Base-by-base conservation (phyloP, 2,888 invertebrate species). In the Apodemia zela region DNA sequence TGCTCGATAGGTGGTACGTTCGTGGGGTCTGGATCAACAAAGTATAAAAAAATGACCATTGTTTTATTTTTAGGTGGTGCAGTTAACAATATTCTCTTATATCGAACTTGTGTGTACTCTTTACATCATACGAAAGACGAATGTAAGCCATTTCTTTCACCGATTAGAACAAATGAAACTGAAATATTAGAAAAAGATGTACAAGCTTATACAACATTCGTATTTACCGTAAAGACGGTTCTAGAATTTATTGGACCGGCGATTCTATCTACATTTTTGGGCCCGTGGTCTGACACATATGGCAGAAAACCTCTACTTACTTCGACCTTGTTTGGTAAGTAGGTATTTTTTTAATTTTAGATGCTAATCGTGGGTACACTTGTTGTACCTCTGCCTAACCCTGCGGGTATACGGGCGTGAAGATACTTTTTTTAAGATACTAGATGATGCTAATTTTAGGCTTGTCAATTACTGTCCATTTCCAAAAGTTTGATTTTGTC, bases 201-300 rank as follows among this genome's bases (percentile, higher is more conserved):
- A 0, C 95, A 97, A 77, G 93, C 93, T 0, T 92, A 93, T 74
- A 93, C 94, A 3, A 93, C 94, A 10, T 82, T 93, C 66, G 93
- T 96, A 60, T 76, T 93, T 7, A 95, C 95, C 82, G 88, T 92
- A 0, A 93, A 92, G 69, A 91, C 93, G 2, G 77, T 96, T 1
- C 79, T 96, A 33, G 94, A 95, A 70, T 93, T 94, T 59, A 81
- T 95, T 51, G 87, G 94, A 62, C 95, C 96, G 0, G 94, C 95
- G 0, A 73, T 95, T 60, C 78, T 95, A 11, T 94, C 95, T 57
- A 86, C 96, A 60, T 96, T 96, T 75, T 79, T 96, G 67, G 97
- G 96, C 2, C 95, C 96, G 0, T 97, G 96, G 96, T 96, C 96
- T 59, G 96, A 97, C 76, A 94, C 93, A 68, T 93, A 95, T 83